These are phyloP conservation scores for Porphyrio hochstetteri DNA, from an alignment of 2,113 vertebrate genomes.

Conservation along the genomic window DNA sequence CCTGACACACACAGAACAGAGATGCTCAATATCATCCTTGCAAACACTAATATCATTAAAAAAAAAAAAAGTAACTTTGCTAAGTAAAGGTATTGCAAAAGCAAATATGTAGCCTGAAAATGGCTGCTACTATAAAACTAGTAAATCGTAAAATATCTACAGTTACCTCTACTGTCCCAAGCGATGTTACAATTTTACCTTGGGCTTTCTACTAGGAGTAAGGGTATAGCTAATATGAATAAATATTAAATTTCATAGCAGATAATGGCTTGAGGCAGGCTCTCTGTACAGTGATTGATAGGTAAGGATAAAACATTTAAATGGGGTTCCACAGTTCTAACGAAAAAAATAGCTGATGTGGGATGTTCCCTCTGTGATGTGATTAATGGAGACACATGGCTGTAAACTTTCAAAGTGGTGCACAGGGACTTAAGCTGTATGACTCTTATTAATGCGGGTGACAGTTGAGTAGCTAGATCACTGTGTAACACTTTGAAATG, in stretches of 20 bases:
- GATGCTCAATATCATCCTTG: not conserved
- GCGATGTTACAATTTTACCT: not conserved
- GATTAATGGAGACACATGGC: not conserved
- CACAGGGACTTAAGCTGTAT: not conserved
- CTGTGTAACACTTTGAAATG: not conserved
- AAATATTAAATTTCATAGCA: not conserved
- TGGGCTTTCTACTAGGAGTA: not conserved
- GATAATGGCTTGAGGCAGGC: not conserved
- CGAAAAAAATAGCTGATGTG: not conserved
- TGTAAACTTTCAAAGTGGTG: not conserved
- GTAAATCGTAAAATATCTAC: not conserved
- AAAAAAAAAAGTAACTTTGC: not conserved
- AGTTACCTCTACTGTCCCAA: not conserved
- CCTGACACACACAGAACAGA: not conserved
- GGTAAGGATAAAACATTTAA: slow-evolving; percentile 10
- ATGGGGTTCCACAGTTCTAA: not conserved
- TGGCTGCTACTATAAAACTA: not conserved
- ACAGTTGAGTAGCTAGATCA: not conserved
- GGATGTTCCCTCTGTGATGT: not conserved
- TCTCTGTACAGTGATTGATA: not conserved
- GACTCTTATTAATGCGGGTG: not conserved
- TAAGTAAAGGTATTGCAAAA: not conserved
- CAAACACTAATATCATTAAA: not conserved
- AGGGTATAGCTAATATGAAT: not conserved
- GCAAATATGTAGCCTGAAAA: not conserved